Base-by-base conservation (phyloP, 2,888 invertebrate species). In the Folsomia candida region DNA sequence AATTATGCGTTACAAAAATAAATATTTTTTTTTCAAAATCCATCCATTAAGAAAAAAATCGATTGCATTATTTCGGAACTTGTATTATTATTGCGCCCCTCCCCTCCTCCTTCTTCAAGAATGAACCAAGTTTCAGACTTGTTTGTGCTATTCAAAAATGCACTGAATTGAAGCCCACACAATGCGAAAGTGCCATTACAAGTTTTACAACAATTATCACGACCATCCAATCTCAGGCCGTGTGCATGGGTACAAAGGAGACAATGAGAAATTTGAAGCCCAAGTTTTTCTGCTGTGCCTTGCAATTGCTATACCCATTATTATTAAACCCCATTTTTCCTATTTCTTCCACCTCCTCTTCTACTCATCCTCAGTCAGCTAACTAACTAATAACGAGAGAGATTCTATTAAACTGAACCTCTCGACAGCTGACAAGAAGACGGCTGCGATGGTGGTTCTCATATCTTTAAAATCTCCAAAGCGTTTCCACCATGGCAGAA, bases 241-340 rank as follows among this genome's bases (percentile, higher is more conserved):
- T 68, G 66, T 68, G 72, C 68, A 69, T 72, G 72, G 69, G 69
- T 69, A 69, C 58, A 63, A 69, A 27, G 69, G 64, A 70, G 65
- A 71, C 70, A 76, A 72, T 72, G 73, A 76, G 76, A 79, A 78
- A 75, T 74, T 74, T 78, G 77, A 79, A 79, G 79, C 63, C 63
- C 3, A 51, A 47, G 37, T 24, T 18, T 54, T 54, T 54, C 20
- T 54, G 4, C 37, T 37, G 6, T 37, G 37, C 37, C 4, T 37
- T 22, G 54, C 54, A 54, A n/a, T 14, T 9, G 37, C 37, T 37
- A 37, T 37, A 37, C n/a, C 6, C 54, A 6, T n/a, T 20, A 6
- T 54, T n/a, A 54, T 54, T 54, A 54, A 54, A 37, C 6, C 37
- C 54, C 54, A 54, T 54, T 54, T 47, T 47, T 47, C 47, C 47